These are phyloP conservation scores for Temnothorax nylanderi DNA, from an alignment of 1,140 invertebrate species.

Conservation along the genomic window DNA sequence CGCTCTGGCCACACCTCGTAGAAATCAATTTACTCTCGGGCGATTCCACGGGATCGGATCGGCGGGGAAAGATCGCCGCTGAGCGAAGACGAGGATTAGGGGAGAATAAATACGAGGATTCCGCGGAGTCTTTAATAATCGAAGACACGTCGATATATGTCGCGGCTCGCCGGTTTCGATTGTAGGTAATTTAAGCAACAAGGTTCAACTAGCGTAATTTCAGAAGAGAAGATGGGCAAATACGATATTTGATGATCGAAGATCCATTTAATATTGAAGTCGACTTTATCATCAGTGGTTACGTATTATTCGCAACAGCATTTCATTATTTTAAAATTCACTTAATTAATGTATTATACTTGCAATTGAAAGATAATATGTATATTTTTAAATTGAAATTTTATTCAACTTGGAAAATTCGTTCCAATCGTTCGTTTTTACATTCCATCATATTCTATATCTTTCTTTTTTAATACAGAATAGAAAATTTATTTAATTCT, in stretches of 20 bases:
- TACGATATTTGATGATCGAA: neutral
- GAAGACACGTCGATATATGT: constrained; percentile 15
- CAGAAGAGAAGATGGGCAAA: neutral
- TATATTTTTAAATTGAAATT: neutral
- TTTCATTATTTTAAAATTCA: constrained; percentile 3
- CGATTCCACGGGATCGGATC: constrained; percentile 28
- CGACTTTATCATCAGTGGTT: neutral
- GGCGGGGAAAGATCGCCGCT: constrained; percentile 32
- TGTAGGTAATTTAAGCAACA: neutral
- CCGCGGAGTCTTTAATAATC: constrained; percentile 16
- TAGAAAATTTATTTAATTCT: neutral
- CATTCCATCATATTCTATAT: neutral
- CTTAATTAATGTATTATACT: constrained; percentile 7
- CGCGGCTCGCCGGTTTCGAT: neutral
- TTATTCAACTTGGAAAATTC: neutral
- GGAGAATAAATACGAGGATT: constrained; percentile 38
- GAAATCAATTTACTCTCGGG: constrained; percentile 57
- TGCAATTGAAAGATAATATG: neutral
- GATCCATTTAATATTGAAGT: constrained; percentile 6
- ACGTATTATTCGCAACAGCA: neutral
- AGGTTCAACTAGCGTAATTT: neutral
- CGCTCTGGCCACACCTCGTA: constrained; percentile 40
- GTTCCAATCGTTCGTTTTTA: neutral
- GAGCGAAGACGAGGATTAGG: constrained; percentile 31
- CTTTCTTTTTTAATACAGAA: neutral